phyloP scores from a whole-genome alignment of 2,797 vertebrate species.

The Danionella dracula region DNA sequence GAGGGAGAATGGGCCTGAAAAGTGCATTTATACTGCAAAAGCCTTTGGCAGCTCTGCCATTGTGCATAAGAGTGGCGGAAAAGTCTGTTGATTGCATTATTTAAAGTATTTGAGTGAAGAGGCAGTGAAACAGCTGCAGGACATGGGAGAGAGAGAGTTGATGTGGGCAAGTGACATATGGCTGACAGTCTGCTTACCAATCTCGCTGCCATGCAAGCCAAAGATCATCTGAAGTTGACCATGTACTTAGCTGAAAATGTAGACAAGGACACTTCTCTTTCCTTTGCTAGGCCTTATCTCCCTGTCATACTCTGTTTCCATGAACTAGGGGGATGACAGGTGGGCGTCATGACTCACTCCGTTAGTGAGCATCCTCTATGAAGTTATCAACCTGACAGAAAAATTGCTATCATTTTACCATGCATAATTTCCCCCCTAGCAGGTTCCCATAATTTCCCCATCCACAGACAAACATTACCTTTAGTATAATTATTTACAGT shows the following conservation, averaged over 20 bases:
- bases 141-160: background rate
- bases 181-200: conserved; percentile 33
- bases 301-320: conserved; percentile 30
- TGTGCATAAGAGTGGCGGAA: conserved; percentile 10
- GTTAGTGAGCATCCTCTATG: conserved; percentile 46
- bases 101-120: conserved; percentile 23
- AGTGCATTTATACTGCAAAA: conserved; percentile 8
- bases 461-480: too few relatives aligned
- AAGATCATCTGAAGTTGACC: conserved; percentile 23
- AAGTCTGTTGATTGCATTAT: conserved; percentile 34
- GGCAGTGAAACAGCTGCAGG: conserved; percentile 13
- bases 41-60: conserved; percentile 10
- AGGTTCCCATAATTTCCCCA: background rate
- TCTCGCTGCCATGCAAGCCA: conserved; percentile 12
- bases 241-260: conserved; percentile 20
- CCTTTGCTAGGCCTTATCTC: background rate
- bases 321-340: conserved; percentile 48
- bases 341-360: conserved; percentile 24
- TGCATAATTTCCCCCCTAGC: conserved; percentile 47
- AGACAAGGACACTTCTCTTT: background rate
- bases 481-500: conserved; percentile 24
- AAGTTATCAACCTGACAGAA: conserved; percentile 46
- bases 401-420: conserved; percentile 45
- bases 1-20: conserved; percentile 1
- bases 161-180: background rate